phyloP scores from a whole-genome alignment of 92 coral and sea anemone genomes.

The Plumapathes pennacea region DNA sequence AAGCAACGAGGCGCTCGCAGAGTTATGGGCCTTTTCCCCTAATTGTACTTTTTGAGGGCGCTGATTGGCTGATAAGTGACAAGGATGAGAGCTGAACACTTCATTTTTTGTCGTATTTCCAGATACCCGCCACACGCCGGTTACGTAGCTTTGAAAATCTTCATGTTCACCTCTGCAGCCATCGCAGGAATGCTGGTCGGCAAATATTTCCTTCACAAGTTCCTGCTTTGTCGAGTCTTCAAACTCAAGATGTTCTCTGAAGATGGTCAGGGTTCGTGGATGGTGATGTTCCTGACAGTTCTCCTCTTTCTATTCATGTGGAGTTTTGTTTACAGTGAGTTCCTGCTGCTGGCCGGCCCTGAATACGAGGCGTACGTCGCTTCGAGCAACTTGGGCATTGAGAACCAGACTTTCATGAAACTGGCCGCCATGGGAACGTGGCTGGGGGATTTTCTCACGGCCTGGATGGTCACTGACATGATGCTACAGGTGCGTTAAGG shows the following conservation, averaged over 20 bases:
- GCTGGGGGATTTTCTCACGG: constrained; percentile 88
- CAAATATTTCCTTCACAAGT: constrained; percentile 70
- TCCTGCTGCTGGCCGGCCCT: constrained; percentile 66
- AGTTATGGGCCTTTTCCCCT: too few relatives aligned
- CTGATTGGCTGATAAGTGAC: too few relatives aligned
- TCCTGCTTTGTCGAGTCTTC: constrained; percentile 70
- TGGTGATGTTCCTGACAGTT: constrained; percentile 79
- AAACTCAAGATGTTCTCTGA: constrained; percentile 78
- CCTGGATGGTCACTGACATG: constrained; percentile 96
- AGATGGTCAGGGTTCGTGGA: constrained; percentile 93
- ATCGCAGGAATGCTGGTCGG: constrained; percentile 69
- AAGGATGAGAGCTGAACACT: too few relatives aligned
- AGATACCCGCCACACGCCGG: constrained; percentile 80
- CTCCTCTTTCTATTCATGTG: constrained; percentile 58
- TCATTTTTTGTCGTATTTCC: too few relatives aligned
- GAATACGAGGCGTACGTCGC: constrained; percentile 53
- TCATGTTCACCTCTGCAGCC: constrained; percentile 66
- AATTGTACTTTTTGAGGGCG: too few relatives aligned
- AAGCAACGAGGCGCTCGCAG: too few relatives aligned
- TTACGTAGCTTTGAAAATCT: constrained; percentile 59
- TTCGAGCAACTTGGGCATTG: constrained; percentile 75
- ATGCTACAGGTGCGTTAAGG: constrained; percentile 69
- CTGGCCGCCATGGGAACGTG: constrained; percentile 87
- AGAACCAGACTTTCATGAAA: constrained; percentile 87
- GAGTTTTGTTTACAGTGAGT: constrained; percentile 81